A percentile compares a stretch with the other conserved stretches of the same genome.
These are phyloP conservation scores for Reticulitermes lucifugus DNA, from an alignment of 2,888 invertebrate species.

Conservation along the genomic window DNA sequence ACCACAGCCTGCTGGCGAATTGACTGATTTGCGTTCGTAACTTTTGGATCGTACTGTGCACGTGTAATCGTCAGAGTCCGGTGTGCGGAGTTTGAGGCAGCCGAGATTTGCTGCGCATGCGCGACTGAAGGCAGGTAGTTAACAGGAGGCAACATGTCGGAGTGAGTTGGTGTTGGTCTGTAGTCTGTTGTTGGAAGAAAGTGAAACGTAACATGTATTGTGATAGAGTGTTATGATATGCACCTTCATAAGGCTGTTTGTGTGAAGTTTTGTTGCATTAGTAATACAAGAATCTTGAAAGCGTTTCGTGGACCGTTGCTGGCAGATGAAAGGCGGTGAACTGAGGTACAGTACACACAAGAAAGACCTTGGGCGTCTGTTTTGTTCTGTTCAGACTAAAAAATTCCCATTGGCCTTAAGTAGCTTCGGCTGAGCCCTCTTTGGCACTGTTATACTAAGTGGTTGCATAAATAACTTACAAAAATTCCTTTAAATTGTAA, in stretches of 20 bases:
- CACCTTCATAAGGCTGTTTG: not conserved
- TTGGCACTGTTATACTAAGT: not conserved
- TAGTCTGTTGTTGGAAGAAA: not conserved
- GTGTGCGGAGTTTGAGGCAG: conserved; percentile 3
- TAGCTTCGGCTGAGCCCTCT: not conserved
- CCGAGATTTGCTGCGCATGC: conserved; percentile 29
- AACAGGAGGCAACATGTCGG: conserved; percentile 22
- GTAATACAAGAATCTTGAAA: not conserved
- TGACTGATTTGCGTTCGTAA: too few relatives aligned
- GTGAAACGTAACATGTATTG: not conserved
- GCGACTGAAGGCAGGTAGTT: not conserved
- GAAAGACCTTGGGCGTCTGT: conserved; percentile 18
- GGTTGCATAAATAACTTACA: not conserved
- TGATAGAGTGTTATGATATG: not conserved
- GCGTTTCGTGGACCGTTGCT: not conserved
- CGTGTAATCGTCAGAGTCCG: not conserved
- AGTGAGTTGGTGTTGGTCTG: not conserved
- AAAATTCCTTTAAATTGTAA: not conserved
- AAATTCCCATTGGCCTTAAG: not conserved
- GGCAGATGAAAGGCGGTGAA: conserved; percentile 4
- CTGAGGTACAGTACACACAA: not conserved
- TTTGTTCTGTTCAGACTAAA: not conserved
- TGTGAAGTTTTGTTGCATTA: not conserved
- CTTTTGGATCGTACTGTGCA: not conserved
- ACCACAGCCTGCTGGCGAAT: too few relatives aligned